phyloP scores from a whole-genome alignment of 1,140 invertebrate genomes.

The Papilio xuthus region DNA sequence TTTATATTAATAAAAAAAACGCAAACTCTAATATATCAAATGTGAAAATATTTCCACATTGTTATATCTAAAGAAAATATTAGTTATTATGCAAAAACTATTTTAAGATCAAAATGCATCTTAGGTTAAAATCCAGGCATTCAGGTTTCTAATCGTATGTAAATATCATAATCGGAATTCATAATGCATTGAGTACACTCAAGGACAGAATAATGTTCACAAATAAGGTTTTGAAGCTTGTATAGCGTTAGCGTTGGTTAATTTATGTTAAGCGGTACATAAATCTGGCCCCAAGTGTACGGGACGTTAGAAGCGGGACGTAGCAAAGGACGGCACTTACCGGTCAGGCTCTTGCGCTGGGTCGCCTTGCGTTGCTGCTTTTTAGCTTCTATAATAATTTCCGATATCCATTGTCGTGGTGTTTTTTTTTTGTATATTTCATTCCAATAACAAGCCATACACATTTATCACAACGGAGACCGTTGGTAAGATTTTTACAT shows the following conservation, averaged over 20 bases:
- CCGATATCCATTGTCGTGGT: conserved; percentile 42
- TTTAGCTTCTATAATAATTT: conserved; percentile 90
- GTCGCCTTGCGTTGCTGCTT: conserved; percentile 91
- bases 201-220: conserved; percentile 50
- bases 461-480: conserved; percentile 71
- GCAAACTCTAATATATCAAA: conserved; percentile 12
- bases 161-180: conserved; percentile 17
- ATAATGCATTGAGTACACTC: conserved; percentile 46
- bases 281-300: conserved; percentile 55
- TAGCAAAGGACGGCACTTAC: conserved; percentile 84
- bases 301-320: conserved; percentile 60
- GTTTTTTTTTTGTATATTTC: conserved; percentile 54
- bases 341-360: conserved; percentile 88
- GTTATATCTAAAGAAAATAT: not conserved
- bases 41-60: conserved; percentile 29
- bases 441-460: conserved; percentile 69
- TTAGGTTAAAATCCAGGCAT: not conserved
- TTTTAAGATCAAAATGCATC: conserved; percentile 29
- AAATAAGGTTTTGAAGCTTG: conserved; percentile 43
- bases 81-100: conserved; percentile 20
- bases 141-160: conserved; percentile 18
- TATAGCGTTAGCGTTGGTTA: conserved; percentile 36
- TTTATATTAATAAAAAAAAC: not conserved
- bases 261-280: conserved; percentile 30
- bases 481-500: conserved; percentile 59